phyloP scores from a whole-genome alignment of 2,113 vertebrate genomes.

The Herpetotheres cachinnans region DNA sequence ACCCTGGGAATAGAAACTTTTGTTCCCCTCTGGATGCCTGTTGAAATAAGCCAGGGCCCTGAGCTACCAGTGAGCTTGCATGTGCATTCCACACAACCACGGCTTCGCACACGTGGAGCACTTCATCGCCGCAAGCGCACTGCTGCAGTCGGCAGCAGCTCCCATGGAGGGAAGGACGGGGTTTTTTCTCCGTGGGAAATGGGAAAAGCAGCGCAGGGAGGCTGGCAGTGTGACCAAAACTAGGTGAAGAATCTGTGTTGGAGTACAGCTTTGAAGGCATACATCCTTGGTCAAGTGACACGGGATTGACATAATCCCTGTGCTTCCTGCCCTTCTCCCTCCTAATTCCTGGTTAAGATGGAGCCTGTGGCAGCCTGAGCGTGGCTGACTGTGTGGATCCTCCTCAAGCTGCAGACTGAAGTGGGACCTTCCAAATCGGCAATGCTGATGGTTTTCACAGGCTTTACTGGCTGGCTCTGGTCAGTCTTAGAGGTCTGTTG shows the following conservation, averaged over 20 bases:
- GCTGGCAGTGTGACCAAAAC: not conserved
- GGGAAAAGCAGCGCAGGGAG: not conserved
- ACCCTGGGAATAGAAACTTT: not conserved
- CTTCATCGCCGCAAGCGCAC: not conserved
- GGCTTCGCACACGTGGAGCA: not conserved
- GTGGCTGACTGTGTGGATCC: not conserved
- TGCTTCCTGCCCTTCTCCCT: not conserved
- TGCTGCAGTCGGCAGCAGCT: not conserved
- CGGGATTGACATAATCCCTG: not conserved
- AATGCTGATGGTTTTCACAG: not conserved
- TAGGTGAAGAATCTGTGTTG: not conserved
- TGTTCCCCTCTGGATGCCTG: not conserved
- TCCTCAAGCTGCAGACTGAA: not conserved
- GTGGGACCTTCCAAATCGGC: not conserved
- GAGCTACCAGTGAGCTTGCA: not conserved
- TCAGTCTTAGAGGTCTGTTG: not conserved
- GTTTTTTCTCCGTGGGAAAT: not conserved
- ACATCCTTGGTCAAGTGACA: not conserved
- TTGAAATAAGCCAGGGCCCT: not conserved
- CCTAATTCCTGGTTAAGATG: not conserved
- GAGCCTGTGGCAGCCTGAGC: not conserved
- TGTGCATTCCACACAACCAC: not conserved
- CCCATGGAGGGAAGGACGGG: not conserved
- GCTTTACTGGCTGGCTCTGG: not conserved
- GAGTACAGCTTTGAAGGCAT: not conserved